Conservation (phyloP, 2,113 vertebrate genomes). For the Cavia aperea region DNA sequence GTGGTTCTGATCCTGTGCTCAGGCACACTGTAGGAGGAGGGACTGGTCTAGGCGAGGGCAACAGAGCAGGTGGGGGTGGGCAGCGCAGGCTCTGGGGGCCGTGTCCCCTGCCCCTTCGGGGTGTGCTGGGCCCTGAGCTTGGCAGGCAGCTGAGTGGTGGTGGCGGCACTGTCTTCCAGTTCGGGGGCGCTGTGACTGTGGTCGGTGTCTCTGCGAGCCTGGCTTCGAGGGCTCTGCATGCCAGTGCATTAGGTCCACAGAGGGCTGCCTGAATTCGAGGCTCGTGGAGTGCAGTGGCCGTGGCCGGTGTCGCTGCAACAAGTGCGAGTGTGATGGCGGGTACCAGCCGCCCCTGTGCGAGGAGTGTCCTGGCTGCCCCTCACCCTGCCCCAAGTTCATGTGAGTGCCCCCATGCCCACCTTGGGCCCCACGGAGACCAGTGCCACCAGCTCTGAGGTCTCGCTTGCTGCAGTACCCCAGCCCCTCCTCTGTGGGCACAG, state of each 20-base stretch:
- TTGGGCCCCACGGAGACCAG: background rate
- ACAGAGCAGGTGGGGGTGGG: no score
- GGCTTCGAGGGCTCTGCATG: conserved; percentile 84
- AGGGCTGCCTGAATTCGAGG: conserved; percentile 59
- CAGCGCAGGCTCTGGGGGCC: background rate
- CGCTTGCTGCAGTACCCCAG: background rate
- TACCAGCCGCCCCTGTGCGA: conserved; percentile 83
- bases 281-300: conserved; percentile 79
- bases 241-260: conserved; percentile 77
- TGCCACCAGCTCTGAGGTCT: background rate
- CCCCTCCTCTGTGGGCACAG: background rate
- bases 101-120: no score
- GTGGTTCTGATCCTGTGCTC: fast-evolving
- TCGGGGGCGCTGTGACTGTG: conserved; percentile 81
- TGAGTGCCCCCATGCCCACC: conserved; percentile 72
- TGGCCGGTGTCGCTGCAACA: conserved; percentile 85
- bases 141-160: background rate
- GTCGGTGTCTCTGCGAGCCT: conserved; percentile 73
- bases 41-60: background rate
- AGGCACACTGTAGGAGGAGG: background rate
- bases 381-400: conserved; percentile 75
- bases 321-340: conserved; percentile 74
- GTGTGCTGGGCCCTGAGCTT: background rate
- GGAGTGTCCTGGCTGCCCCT: conserved; percentile 76
- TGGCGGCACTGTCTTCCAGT: conserved; percentile 65